phyloP scores from a whole-genome alignment of 2,888 invertebrate species.

The Agrochola lota region DNA sequence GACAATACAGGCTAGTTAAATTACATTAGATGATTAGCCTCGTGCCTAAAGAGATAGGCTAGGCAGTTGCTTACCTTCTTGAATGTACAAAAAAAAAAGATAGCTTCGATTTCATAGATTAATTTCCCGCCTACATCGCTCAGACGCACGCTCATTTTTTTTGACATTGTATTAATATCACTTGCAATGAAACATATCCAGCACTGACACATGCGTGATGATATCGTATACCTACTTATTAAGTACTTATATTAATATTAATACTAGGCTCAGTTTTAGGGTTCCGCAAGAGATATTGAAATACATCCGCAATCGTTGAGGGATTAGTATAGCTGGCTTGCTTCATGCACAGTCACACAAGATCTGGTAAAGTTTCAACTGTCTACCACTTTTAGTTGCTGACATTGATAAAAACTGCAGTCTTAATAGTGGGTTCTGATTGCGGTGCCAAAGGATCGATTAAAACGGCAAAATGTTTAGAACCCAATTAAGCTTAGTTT shows the following conservation, averaged over 20 bases:
- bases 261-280: constrained; percentile 22
- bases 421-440: neutral
- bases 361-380: neutral
- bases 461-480: neutral
- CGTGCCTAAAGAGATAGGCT: neutral
- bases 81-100: neutral
- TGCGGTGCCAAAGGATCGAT: neutral
- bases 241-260: constrained; percentile 24
- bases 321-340: neutral
- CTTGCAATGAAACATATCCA: constrained; percentile 32
- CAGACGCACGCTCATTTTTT: neutral
- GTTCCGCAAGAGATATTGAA: constrained; percentile 1
- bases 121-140: neutral
- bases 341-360: neutral
- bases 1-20: no score
- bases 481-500: no score
- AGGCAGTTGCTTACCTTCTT: neutral
- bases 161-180: constrained; percentile 19
- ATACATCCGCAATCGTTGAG: neutral
- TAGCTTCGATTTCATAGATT: constrained; percentile 3
- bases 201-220: constrained; percentile 34
- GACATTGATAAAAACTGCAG: neutral
- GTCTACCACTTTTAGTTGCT: neutral
- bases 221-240: constrained; percentile 39
- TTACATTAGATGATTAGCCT: neutral